Evolutionary conservation across 2,888 invertebrate genomes (phyloP).

Genomic region (Drosophila falleni): DNA sequence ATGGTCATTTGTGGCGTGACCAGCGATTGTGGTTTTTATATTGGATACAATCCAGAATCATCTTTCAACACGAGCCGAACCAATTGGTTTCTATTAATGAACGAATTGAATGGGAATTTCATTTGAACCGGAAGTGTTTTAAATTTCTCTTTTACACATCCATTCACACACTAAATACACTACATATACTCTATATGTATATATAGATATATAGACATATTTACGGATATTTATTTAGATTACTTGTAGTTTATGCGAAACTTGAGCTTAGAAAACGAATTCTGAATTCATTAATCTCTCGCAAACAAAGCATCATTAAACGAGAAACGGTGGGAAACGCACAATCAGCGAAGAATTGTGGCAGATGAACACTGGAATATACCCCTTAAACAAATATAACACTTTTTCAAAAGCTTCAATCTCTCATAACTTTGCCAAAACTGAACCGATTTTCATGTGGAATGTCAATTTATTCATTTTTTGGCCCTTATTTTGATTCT

Average conservation of each 20-base stretch:
- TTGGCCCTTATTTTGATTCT: too few species aligned
- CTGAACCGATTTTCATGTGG: too few species aligned
- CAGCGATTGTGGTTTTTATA: constrained; percentile 30
- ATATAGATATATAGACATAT: not conserved
- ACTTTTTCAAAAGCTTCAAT: too few species aligned
- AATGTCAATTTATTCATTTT: too few species aligned
- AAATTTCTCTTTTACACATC: constrained; percentile 61
- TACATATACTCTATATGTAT: not conserved
- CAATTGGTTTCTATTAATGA: constrained; percentile 75
- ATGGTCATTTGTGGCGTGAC: constrained; percentile 35
- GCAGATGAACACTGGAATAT: not conserved
- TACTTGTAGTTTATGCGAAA: constrained; percentile 51
- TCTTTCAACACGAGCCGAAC: constrained; percentile 31
- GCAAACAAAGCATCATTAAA: constrained; percentile 62
- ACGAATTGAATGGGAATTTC: constrained; percentile 34
- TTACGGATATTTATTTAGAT: constrained; percentile 17
- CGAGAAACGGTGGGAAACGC: constrained; percentile 57
- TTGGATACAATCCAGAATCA: constrained; percentile 21
- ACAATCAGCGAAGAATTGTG: constrained; percentile 18
- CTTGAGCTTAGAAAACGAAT: constrained; percentile 31
- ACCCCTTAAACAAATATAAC: constrained; percentile 11
- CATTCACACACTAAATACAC: constrained; percentile 4
- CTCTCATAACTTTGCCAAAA: too few species aligned
- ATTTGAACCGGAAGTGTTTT: constrained; percentile 62
- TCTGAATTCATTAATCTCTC: constrained; percentile 76